Conservation (phyloP, 1,140 invertebrate species). For the Drosophila nigromelanica region DNA sequence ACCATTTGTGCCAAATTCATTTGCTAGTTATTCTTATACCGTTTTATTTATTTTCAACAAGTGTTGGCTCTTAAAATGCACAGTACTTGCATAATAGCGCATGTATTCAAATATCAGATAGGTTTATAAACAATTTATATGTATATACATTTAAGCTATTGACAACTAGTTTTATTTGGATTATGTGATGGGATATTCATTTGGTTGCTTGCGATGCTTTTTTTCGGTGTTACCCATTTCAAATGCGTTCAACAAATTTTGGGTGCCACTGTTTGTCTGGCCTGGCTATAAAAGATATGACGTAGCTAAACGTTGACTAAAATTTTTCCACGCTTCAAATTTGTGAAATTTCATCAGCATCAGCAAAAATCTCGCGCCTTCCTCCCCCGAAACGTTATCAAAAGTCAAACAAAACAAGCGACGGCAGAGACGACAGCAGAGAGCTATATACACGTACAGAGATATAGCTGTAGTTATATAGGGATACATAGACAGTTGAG, state of each 20-base stretch:
- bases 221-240: not conserved
- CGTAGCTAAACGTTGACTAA: constrained; percentile 45
- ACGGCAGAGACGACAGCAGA: constrained; percentile 10
- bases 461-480: constrained; percentile 2
- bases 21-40: too few species aligned
- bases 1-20: too few species aligned
- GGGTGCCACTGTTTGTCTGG: constrained; percentile 14
- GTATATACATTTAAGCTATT: too few species aligned
- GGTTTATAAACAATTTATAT: not conserved
- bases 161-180: not conserved
- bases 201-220: not conserved
- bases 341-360: constrained; percentile 70
- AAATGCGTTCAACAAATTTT: not conserved
- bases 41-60: too few species aligned
- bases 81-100: too few species aligned
- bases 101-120: not conserved
- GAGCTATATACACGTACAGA: constrained; percentile 7
- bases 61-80: too few species aligned
- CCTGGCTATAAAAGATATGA: constrained; percentile 56
- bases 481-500: not conserved
- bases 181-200: not conserved
- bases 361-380: constrained; percentile 50
- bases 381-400: constrained; percentile 48
- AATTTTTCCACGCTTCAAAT: constrained; percentile 73
- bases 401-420: constrained; percentile 63